Evolutionary conservation across 1,140 invertebrate species (phyloP), one percentile per base, ranked within the genome.

Genomic region (Eupristina koningsbergeri): DNA sequence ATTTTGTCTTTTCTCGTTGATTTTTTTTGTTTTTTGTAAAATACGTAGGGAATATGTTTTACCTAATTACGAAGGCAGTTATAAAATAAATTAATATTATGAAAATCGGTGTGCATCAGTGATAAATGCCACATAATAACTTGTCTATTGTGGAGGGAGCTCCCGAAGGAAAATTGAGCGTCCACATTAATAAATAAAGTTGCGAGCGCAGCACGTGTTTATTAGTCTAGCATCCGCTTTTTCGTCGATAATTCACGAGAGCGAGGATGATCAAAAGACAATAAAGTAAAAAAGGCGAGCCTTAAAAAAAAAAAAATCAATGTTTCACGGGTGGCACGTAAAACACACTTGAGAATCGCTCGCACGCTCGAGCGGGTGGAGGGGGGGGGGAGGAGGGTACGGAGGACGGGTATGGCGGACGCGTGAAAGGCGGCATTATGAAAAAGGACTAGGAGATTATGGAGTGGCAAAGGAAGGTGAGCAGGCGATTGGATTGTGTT

Each of bases 381-480:
- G n/a, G n/a, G n/a, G n/a, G n/a, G n/a, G n/a, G n/a, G n/a, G n/a
- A n/a, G n/a, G n/a, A n/a, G n/a, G n/a, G n/a, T n/a, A n/a, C n/a
- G n/a, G n/a, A n/a, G n/a, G n/a, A n/a, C n/a, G n/a, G n/a, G n/a
- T n/a, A n/a, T n/a, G n/a, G n/a, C n/a, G n/a, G n/a, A n/a, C n/a
- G n/a, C n/a, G n/a, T n/a, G n/a, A 41, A 58, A 53, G 34, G 67
- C 47, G 31, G 64, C 36, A 74, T 81, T 81, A 74, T n/a, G 34
- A 74, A 81, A 81, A 61, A 81, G 47, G 80, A 73, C 67, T 71
- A 41, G 36, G 64, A 63, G 45, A 80, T 71, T 53, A 63, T 71
- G 7, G 67, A 58, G 79, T 29, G 45, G 47, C 19, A 73, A 73
- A 80, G 47, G 79, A 58, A 58, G 50, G 79, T 13, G 9, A 64